Evolutionary conservation across 2,113 vertebrate genomes (phyloP), one percentile per base, ranked within the genome.

Genomic region (Calonectris borealis): DNA sequence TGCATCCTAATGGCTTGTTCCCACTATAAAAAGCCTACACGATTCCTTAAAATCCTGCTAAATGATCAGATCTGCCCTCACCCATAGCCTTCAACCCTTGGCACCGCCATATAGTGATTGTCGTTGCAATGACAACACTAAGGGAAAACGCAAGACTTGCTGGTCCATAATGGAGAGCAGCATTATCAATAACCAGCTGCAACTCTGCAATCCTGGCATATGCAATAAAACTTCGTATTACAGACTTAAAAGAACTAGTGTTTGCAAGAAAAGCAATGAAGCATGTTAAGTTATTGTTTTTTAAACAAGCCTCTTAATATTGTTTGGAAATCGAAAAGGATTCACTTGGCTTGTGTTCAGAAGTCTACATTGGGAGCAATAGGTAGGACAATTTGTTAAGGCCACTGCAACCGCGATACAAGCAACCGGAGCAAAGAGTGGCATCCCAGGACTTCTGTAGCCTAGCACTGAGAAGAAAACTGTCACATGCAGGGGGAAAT

Each of bases 91-190:
- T 42, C 70, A 34, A 2, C 17, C 52, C 49, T 61, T 42, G 32
- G 44, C 34, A 52, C 26, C 1, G 6, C 18, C 34, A n/a, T 7
- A 40, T 0, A n/a, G 31, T 1, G 11, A 18, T 26, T 66, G 19
- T 12, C 5, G 0, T 11, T 48, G 57, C 16, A 77, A 52, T 44
- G 58, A 38, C 36, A 15, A 27, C 60, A 31, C 5, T 4, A 57
- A 29, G 9, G 18, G 17, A 31, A 64, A 49, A 60, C 77, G 29
- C 11, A 44, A 51, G 42, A 40, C 32, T 29, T 52, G 29, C 52
- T 52, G 18, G 42, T 69, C 66, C 13, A 0, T 44, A 31, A n/a
- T 5, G 40, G 64, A 54, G 27, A n/a, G 11, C 40, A 42, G 26
- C 0, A 0, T 20, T 51, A 36, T 9, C 70, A 44, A 21, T 18